Conservation (phyloP, 2,888 invertebrate genomes). For the Ochropleura leucogaster region DNA sequence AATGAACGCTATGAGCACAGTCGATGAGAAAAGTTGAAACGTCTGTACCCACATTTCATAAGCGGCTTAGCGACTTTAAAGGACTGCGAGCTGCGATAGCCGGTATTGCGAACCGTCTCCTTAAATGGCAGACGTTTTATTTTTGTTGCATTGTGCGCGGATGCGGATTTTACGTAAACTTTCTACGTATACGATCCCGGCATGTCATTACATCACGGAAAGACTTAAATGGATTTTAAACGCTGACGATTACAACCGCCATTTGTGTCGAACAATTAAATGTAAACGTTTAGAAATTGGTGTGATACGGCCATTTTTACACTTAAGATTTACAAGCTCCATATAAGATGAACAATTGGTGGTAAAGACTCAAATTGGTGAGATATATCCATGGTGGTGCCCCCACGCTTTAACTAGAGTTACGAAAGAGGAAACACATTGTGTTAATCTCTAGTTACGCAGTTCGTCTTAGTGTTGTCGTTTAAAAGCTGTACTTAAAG, state of each 20-base stretch:
- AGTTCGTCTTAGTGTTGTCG: conserved; percentile 6
- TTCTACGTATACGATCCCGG: conserved; percentile 72
- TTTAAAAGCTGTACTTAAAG: conserved; percentile 10
- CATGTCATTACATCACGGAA: conserved; percentile 65
- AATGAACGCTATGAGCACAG: conserved; percentile 61
- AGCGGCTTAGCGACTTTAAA: conserved; percentile 85
- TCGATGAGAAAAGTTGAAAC: conserved; percentile 83
- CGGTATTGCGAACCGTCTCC: conserved; percentile 79
- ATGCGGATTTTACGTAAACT: conserved; percentile 78
- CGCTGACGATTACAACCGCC: conserved; percentile 59
- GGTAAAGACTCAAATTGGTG: conserved; percentile 48
- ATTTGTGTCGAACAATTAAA: conserved; percentile 66
- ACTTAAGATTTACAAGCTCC: conserved; percentile 52
- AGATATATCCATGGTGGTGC: conserved; percentile 30
- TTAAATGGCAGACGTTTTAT: conserved; percentile 81
- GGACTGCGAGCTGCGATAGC: conserved; percentile 80
- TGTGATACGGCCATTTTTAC: conserved; percentile 64
- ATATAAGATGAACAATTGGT: conserved; percentile 61
- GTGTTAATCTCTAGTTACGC: conserved; percentile 9
- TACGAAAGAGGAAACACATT: conserved; percentile 45
- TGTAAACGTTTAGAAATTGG: conserved; percentile 56
- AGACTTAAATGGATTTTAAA: conserved; percentile 65
- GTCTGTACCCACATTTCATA: conserved; percentile 83
- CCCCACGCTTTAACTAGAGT: conserved; percentile 20
- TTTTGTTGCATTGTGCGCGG: conserved; percentile 81